Percentiles rank a stretch among this genome's conserved stretches.
phyloP scores from a whole-genome alignment of 2,113 vertebrate genomes.

The Chaetorhynchus papuensis region DNA sequence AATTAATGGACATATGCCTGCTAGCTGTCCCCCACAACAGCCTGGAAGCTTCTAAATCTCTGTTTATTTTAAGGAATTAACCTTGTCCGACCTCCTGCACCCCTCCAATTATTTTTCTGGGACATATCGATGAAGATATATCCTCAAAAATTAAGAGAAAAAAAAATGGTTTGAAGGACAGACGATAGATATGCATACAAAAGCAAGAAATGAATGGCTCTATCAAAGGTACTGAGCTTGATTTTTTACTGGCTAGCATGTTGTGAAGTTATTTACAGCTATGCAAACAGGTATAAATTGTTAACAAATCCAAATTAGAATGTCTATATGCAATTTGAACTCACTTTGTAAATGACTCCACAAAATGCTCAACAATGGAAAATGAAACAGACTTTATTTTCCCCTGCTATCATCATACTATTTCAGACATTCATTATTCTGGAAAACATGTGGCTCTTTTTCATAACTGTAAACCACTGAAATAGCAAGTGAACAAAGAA shows the following conservation, averaged over 20 bases:
- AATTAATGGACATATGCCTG: background rate
- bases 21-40: background rate
- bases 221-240: background rate
- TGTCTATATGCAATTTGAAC: background rate
- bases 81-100: background rate
- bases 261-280: background rate
- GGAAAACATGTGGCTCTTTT: background rate
- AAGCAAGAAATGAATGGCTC: background rate
- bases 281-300: background rate
- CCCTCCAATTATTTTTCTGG: background rate
- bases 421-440: background rate
- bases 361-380: background rate
- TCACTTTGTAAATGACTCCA: background rate
- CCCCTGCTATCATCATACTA: background rate
- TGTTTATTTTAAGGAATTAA: background rate
- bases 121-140: background rate
- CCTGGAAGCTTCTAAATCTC: background rate
- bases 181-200: background rate
- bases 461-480: background rate
- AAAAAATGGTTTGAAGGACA: background rate
- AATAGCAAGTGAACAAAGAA: background rate
- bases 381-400: background rate
- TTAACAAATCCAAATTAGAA: background rate
- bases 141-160: background rate
- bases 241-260: background rate